Percentiles rank a stretch among this genome's conserved stretches.
phyloP scores from a whole-genome alignment of 2,888 invertebrate species.

The Germaria angustata region DNA sequence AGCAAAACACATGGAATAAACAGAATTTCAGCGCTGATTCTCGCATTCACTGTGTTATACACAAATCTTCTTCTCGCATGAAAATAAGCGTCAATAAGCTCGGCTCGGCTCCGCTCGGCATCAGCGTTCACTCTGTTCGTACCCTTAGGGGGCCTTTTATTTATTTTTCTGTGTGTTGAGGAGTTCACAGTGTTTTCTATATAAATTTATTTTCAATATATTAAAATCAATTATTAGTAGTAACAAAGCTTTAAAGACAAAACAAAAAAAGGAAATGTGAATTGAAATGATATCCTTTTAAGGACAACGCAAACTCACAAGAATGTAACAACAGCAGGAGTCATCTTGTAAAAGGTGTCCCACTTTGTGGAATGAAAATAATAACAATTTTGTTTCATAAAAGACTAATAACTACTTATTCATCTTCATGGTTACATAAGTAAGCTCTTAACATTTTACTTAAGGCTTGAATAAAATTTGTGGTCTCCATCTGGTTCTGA shows the following conservation, averaged over 20 bases:
- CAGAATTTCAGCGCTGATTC: too few species aligned
- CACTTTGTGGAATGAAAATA: too few species aligned
- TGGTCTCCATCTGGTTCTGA: neutral
- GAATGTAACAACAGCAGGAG: neutral
- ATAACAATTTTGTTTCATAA: too few species aligned
- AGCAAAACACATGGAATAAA: too few species aligned
- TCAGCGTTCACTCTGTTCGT: too few species aligned
- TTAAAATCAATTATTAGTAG: slow-evolving; percentile 32
- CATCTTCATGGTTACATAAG: neutral
- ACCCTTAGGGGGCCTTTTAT: neutral
- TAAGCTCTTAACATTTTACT: neutral
- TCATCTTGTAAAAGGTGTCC: neutral
- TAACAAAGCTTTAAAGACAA: neutral
- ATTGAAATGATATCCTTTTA: neutral
- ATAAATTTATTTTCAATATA: slow-evolving; percentile 18
- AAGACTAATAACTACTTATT: too few species aligned
- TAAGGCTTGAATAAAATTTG: too few species aligned
- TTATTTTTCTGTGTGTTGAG: neutral
- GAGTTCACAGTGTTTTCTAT: too few species aligned
- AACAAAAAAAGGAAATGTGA: neutral
- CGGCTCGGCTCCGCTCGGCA: too few species aligned
- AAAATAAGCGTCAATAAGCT: too few species aligned
- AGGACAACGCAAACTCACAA: neutral
- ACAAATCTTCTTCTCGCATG: too few species aligned
- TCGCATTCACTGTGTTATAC: too few species aligned